Conservation (phyloP, 2,113 vertebrate species). For the Sturnira hondurensis region DNA sequence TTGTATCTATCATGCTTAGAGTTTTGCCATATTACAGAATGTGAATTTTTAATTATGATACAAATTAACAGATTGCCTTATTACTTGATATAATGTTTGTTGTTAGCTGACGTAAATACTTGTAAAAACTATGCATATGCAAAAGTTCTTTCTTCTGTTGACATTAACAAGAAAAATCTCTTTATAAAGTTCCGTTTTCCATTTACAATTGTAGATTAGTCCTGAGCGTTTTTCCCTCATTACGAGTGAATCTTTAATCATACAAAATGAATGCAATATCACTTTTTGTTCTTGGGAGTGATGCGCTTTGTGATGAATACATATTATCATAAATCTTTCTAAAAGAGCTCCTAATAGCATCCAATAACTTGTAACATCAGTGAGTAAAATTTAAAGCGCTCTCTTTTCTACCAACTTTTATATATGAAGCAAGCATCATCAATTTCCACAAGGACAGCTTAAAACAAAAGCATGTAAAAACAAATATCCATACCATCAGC, state of each 20-base stretch:
- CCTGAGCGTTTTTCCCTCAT: conserved; percentile 58
- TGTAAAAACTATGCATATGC: conserved; percentile 63
- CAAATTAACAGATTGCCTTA: conserved; percentile 76
- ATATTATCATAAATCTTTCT: conserved; percentile 60
- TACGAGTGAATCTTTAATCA: conserved; percentile 72
- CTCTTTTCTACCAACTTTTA: conserved; percentile 46
- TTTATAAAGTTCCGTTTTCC: conserved; percentile 71
- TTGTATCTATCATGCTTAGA: conserved; percentile 70
- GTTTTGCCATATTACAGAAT: conserved; percentile 68
- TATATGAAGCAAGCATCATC: not conserved
- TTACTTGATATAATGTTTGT: conserved; percentile 71
- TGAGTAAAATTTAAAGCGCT: conserved; percentile 44
- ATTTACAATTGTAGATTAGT: conserved; percentile 76
- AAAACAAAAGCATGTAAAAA: conserved; percentile 11
- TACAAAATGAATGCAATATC: conserved; percentile 59
- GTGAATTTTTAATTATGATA: conserved; percentile 73
- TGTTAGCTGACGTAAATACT: conserved; percentile 69
- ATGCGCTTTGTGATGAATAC: conserved; percentile 60
- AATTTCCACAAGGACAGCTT: conserved; percentile 56
- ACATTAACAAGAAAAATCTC: conserved; percentile 70
- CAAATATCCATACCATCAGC: not conserved
- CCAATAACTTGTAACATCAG: conserved; percentile 61
- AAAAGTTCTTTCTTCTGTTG: conserved; percentile 67
- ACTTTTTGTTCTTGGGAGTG: conserved; percentile 60
- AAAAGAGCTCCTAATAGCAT: conserved; percentile 56